A percentile compares a stretch with the other conserved stretches of the same genome.
Evolutionary conservation across 2,797 vertebrate genomes (phyloP).

Genomic region (Tangara arthus): DNA sequence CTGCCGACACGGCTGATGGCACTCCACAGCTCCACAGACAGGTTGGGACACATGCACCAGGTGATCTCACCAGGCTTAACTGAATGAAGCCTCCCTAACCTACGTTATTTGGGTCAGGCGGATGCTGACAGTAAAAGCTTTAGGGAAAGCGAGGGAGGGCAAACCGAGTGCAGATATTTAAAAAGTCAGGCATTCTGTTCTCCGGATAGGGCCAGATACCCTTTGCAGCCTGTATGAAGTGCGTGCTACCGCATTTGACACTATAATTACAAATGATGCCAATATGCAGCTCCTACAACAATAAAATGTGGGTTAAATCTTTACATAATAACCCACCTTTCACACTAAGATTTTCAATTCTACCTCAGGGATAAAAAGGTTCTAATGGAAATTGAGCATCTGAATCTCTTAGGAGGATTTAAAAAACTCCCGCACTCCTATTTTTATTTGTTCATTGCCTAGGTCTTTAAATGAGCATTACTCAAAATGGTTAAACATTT

Average conservation of each 20-base stretch:
- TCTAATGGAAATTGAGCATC: conserved; percentile 2
- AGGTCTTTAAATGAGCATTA: neutral
- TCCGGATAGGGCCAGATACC: neutral
- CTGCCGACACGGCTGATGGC: neutral
- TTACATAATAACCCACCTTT: conserved; percentile 9
- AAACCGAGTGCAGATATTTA: neutral
- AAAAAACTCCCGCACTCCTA: neutral
- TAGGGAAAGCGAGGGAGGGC: neutral
- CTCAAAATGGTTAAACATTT: neutral
- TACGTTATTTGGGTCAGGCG: neutral
- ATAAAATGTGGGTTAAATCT: neutral
- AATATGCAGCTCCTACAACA: neutral
- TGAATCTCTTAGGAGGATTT: conserved; percentile 33
- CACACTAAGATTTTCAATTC: conserved; percentile 6
- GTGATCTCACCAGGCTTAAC: conserved; percentile 10
- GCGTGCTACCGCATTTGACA: neutral
- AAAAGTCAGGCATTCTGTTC: neutral
- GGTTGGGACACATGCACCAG: neutral
- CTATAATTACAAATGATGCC: neutral
- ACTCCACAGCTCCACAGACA: neutral
- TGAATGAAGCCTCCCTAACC: neutral
- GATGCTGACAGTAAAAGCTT: conserved; percentile 4
- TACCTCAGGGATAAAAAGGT: conserved; percentile 10
- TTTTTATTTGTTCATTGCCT: conserved; percentile 31
- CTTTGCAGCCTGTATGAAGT: neutral